Base-by-base conservation (phyloP, 2,797 vertebrate species). In the Anas flavirostris region DNA sequence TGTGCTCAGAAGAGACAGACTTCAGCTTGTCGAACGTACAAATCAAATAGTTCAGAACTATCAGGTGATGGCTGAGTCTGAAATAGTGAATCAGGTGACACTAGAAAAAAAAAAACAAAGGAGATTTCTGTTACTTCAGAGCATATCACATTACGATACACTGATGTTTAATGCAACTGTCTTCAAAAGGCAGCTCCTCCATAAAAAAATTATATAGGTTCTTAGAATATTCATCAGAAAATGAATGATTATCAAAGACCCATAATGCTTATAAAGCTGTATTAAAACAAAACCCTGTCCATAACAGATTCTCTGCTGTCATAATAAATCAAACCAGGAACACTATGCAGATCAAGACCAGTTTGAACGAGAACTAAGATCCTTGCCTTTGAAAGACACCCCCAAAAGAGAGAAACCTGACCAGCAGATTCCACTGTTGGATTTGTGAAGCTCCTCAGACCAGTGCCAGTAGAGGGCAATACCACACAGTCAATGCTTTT, bases 51-150 rank as follows among this genome's bases (percentile, higher is more conserved):
- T 98, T 98, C 86, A 99, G 86, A 1, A 97, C 83, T 3, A 52
- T 92, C 75, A 98, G 90, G 88, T 98, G 98, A 82, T 99, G 98
- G 86, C 97, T 97, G 37, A 98, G 93, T 56, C 98, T 99, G 85
- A 99, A 92, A 56, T 95, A 98, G 43, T 99, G 97, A 48, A 97
- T 97, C 91, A 99, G 56, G 81, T 97, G 91, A 55, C 98, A 98
- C 99, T 99, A 67, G 94, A 26, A 52, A 44, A 73, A 73, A 73
- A 41, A 82, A 85, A 46, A 73, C 46, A 85, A 46, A 70, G 35
- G 15, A 68, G 31, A 58, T 62, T 77, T 62, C 10, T 89, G 48
- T 96, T 87, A 94, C 53, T 87, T 90, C 56, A 82, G 60, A 63
- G 39, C 12, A 0, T 8, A 58, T 63, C 28, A 37, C 7, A 21